Base-by-base conservation (phyloP, 2,888 invertebrate species). In the Parnassius orleans region DNA sequence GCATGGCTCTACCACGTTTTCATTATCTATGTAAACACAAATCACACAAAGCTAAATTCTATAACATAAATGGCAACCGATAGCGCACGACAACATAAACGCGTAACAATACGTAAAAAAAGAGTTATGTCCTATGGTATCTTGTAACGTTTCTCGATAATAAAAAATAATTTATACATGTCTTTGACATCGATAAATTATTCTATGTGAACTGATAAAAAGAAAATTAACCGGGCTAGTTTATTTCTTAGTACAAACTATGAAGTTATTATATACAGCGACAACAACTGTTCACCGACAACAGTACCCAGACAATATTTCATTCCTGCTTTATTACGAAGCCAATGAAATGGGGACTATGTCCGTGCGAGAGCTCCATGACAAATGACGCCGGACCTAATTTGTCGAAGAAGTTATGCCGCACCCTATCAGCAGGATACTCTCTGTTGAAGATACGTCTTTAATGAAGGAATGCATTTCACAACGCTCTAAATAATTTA, bases 361-460 rank as follows among this genome's bases (percentile, higher is more conserved):
- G 68, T 59, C 63, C 64, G 68, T 65, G 64, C 63, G 62, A 57
- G 43, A 63, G 61, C 66, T 54, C 43, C 72, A 77, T 87, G 86
- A 89, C 83, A 86, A 88, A 89, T 80, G 83, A 81, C 72, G 78
- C 71, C 72, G 75, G 71, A 79, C 77, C 80, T 83, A 87, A 89
- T 88, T 88, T 87, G 87, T 88, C 81, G 75, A 77, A 77, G 72
- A 71, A 77, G 77, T 78, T 79, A 73, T 74, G 77, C 72, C 69
- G 73, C 69, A 66, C 67, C 71, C 69, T 80, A 85, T 81, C 84
- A 81, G 81, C 84, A 84, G 86, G 85, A 83, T 79, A 78, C 80
- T 70, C 66, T 44, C 46, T 46, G 46, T 51, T 63, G 67, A 64
- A 66, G 70, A 68, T 54, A 68, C 68, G 59, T 68, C 60, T 69